Evolutionary conservation across 2,113 vertebrate species (phyloP).

Genomic region (Macheiramphus alcinus): DNA sequence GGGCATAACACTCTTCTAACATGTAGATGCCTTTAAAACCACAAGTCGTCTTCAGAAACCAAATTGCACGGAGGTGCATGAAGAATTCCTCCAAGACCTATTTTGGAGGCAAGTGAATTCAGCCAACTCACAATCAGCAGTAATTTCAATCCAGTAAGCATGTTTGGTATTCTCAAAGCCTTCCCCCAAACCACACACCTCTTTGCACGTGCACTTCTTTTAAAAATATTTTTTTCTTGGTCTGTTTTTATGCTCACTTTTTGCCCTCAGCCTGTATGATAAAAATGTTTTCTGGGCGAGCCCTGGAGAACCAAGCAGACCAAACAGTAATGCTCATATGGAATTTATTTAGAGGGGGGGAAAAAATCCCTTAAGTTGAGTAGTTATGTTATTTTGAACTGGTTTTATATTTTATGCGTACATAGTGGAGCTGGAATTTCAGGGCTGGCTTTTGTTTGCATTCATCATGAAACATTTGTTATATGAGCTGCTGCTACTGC

Average conservation of each 20-base stretch:
- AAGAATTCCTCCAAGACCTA: conserved; percentile 1
- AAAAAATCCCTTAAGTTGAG: conserved; percentile 18
- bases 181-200: neutral
- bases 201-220: conserved; percentile 16
- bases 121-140: conserved; percentile 15
- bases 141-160: conserved; percentile 34
- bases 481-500: conserved; percentile 72
- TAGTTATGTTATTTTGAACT: conserved; percentile 63
- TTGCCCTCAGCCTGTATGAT: conserved; percentile 46
- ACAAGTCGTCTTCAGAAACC: neutral
- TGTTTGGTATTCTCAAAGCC: conserved; percentile 1
- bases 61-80: neutral
- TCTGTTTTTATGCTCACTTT: conserved; percentile 28
- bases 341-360: conserved; percentile 68
- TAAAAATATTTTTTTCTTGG: conserved; percentile 17
- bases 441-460: conserved; percentile 73
- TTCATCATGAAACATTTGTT: conserved; percentile 74
- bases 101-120: neutral
- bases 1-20: neutral
- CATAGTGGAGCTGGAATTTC: conserved; percentile 69
- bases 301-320: conserved; percentile 34
- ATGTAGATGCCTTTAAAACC: conserved; percentile 38
- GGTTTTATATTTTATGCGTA: conserved; percentile 63
- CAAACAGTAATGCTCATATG: conserved; percentile 65
- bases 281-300: conserved; percentile 52